Evolutionary conservation across 2,797 vertebrate genomes (phyloP).

Genomic region (Toxotes lorentzi): DNA sequence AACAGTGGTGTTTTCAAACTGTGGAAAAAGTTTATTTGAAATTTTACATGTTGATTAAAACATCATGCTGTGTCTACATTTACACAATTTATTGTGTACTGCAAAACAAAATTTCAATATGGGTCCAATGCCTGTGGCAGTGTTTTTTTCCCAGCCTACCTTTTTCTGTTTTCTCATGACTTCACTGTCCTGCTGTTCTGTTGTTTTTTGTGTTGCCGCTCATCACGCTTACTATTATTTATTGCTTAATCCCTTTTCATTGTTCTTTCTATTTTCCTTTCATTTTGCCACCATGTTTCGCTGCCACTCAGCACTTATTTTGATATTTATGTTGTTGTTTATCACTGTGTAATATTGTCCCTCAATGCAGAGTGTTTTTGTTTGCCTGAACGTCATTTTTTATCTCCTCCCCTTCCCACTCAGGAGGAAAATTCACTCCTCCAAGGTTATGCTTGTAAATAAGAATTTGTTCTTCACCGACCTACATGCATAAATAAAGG

Average conservation of each 20-base stretch:
- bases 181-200: conserved; percentile 43
- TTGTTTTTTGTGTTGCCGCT: conserved; percentile 15
- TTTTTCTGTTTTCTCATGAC: conserved; percentile 26
- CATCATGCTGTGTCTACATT: conserved; percentile 24
- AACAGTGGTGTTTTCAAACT: background rate
- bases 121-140: conserved; percentile 18
- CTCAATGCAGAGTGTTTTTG: conserved; percentile 33
- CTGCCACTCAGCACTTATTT: conserved; percentile 39
- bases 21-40: background rate
- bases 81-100: conserved; percentile 39
- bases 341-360: conserved; percentile 46
- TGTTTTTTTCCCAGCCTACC: conserved; percentile 21
- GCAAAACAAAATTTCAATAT: conserved; percentile 30
- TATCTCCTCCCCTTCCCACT: conserved; percentile 38
- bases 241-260: conserved; percentile 49
- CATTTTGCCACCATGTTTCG: conserved; percentile 15
- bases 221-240: conserved; percentile 39
- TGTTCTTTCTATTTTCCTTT: conserved; percentile 39
- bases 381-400: conserved; percentile 41
- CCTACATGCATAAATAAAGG: conserved; percentile 64
- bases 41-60: conserved; percentile 23
- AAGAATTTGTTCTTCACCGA: conserved; percentile 46
- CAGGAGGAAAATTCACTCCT: conserved; percentile 42
- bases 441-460: conserved; percentile 67
- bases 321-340: conserved; percentile 58